Evolutionary conservation across 2,797 vertebrate species (phyloP).

Genomic region (Pteronotus mesoamericanus): DNA sequence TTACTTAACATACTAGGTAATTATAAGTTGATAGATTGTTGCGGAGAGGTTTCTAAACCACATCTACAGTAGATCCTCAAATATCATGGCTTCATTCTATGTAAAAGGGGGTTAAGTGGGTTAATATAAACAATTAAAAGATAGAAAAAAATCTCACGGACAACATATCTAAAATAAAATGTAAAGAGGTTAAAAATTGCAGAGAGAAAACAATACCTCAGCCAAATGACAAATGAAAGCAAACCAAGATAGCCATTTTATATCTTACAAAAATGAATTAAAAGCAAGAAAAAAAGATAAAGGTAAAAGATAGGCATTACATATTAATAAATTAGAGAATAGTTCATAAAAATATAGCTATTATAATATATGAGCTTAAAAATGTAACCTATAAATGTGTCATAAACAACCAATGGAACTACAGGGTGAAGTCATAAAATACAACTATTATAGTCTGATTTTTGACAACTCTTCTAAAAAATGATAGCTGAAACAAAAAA

Average conservation of each 20-base stretch:
- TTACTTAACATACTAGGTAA: background rate
- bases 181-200: background rate
- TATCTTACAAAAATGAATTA: background rate
- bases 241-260: background rate
- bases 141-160: background rate
- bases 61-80: background rate
- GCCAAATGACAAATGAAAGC: background rate
- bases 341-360: background rate
- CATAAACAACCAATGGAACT: background rate
- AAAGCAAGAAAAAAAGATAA: background rate
- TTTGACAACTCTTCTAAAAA: background rate
- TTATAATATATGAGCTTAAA: background rate
- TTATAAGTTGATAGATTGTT: background rate
- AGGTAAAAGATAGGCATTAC: background rate
- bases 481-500: background rate
- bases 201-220: background rate
- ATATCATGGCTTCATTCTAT: background rate
- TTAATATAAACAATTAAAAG: background rate
- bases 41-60: background rate
- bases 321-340: background rate
- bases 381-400: background rate
- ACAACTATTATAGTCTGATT: background rate
- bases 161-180: background rate
- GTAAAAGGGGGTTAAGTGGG: background rate
- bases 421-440: background rate